Percentiles rank a stretch among this genome's conserved stretches.
These are phyloP conservation scores for Morpho achilles DNA, from an alignment of 2,888 invertebrate species.

Conservation along the genomic window DNA sequence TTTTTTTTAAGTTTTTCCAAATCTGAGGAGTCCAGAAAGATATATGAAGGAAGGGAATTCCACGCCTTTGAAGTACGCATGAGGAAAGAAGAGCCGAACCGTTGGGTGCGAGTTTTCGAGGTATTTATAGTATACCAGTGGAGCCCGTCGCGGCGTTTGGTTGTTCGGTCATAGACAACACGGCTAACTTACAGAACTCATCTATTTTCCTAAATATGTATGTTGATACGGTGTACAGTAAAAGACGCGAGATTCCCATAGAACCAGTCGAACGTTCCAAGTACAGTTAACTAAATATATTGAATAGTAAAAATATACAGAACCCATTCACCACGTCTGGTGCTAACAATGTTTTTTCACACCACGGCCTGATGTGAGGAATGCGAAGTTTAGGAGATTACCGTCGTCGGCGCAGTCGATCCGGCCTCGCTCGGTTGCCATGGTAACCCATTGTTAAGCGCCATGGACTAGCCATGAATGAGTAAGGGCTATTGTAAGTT, in stretches of 20 bases:
- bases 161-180: no score
- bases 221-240: neutral
- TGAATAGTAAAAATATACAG: conserved; percentile 26
- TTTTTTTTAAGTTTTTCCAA: no score
- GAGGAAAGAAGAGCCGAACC: no score
- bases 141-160: no score
- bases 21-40: no score
- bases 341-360: conserved; percentile 44
- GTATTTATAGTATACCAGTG: no score
- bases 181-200: no score
- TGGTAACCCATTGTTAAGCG: conserved; percentile 29
- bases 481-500: conserved; percentile 16
- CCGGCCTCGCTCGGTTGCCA: conserved; percentile 23
- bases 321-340: conserved; percentile 30
- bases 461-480: conserved; percentile 26
- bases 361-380: conserved; percentile 63
- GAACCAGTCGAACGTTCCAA: neutral
- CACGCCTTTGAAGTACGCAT: no score
- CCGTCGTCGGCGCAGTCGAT: conserved; percentile 34
- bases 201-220: no score
- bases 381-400: conserved; percentile 67
- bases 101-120: no score
- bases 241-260: neutral
- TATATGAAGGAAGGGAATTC: no score
- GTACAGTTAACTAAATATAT: conserved; percentile 3